phyloP scores from a whole-genome alignment of 1,140 invertebrate genomes.

The Halotydeus destructor region DNA sequence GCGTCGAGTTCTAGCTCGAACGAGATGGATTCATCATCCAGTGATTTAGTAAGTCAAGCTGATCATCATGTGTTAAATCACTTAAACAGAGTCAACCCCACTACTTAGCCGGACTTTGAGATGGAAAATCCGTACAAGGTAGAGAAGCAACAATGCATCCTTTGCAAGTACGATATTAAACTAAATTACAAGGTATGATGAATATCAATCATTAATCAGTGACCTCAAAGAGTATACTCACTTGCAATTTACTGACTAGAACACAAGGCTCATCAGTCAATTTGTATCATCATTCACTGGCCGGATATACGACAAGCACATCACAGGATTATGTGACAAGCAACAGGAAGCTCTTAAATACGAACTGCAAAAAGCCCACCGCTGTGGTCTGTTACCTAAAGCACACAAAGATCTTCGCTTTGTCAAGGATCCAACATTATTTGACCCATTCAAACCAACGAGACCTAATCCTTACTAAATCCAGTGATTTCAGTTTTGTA shows the following conservation, averaged over 20 bases:
- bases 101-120: slow-evolving; percentile 36
- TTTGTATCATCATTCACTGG: slow-evolving; percentile 87
- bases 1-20: too few relatives aligned
- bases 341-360: slow-evolving; percentile 45
- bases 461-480: slow-evolving; percentile 13
- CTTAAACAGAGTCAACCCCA: too few relatives aligned
- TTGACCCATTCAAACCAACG: slow-evolving; percentile 10
- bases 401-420: slow-evolving; percentile 9
- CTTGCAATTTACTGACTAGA: slow-evolving; percentile 30
- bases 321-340: slow-evolving; percentile 57
- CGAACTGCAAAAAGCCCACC: slow-evolving; percentile 47
- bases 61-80: too few relatives aligned
- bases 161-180: slow-evolving; percentile 62
- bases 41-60: too few relatives aligned
- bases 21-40: too few relatives aligned
- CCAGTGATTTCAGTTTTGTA: too few relatives aligned
- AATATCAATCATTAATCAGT: neutral
- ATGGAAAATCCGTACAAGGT: slow-evolving; percentile 63
- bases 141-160: slow-evolving; percentile 46
- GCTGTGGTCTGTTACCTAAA: slow-evolving; percentile 28
- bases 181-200: slow-evolving; percentile 49
- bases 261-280: slow-evolving; percentile 68
- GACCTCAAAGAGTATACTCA: slow-evolving; percentile 3
- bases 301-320: slow-evolving; percentile 64
- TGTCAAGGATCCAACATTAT: slow-evolving; percentile 11